These are phyloP conservation scores for Piaya cayana DNA, from an alignment of 2,113 vertebrate species.

Conservation along the genomic window DNA sequence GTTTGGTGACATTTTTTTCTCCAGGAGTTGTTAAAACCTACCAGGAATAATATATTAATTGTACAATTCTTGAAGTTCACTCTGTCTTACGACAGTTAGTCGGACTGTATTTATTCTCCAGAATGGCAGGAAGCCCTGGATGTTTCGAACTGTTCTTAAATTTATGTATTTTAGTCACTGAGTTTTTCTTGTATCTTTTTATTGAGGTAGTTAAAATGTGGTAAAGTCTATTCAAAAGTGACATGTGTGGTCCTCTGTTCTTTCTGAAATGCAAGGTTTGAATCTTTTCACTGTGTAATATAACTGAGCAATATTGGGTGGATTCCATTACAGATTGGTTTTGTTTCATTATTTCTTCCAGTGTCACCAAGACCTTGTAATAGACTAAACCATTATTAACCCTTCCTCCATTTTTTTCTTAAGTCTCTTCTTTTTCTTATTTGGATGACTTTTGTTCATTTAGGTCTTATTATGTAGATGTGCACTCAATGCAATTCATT, in stretches of 20 bases:
- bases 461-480: neutral
- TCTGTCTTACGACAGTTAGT: neutral
- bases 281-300: neutral
- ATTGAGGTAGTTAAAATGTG: neutral
- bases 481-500: neutral
- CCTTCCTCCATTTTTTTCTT: neutral
- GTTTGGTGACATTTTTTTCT: neutral
- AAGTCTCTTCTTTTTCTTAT: neutral
- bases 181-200: neutral
- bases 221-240: neutral
- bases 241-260: neutral
- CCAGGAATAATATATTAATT: slow-evolving; percentile 18
- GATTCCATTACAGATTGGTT: neutral
- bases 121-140: neutral
- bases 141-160: neutral
- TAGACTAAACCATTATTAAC: neutral
- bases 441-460: neutral
- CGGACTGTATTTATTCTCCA: neutral
- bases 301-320: neutral
- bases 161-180: neutral
- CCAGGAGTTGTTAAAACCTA: slow-evolving; percentile 21
- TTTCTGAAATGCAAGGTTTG: neutral
- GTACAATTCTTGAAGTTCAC: neutral
- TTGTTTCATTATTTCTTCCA: neutral
- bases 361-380: neutral